Conservation (phyloP, 2,113 vertebrate genomes). For the Microtus pennsylvanicus region DNA sequence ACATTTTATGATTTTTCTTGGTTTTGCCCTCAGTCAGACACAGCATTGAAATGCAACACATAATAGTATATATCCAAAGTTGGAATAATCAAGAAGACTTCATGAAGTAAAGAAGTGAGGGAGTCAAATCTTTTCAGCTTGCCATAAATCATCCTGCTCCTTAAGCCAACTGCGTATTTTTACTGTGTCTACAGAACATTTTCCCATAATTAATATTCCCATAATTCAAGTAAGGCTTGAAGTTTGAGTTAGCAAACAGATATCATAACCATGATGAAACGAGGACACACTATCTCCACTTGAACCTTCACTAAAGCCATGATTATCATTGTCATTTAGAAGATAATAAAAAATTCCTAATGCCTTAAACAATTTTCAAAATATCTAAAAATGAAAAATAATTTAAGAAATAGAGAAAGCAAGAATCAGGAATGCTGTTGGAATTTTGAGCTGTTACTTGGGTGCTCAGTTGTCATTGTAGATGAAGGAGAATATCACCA, state of each 20-base stretch:
- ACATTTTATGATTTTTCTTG: not conserved
- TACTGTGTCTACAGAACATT: not conserved
- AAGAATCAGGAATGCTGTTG: no score
- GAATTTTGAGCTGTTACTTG: not conserved
- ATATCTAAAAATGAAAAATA: not conserved
- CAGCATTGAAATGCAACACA: not conserved
- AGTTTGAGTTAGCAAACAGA: not conserved
- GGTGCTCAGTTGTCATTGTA: not conserved
- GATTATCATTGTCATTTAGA: not conserved
- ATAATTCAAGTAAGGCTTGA: not conserved
- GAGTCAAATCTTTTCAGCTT: not conserved
- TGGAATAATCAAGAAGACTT: not conserved
- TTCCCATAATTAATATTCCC: not conserved
- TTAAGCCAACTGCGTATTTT: not conserved
- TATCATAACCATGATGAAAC: not conserved
- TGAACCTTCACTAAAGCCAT: not conserved
- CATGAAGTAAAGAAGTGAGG: no score
- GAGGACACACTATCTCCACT: not conserved
- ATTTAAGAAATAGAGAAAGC: not conserved
- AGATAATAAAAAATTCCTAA: not conserved
- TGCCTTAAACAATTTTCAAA: not conserved
- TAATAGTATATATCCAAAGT: no score
- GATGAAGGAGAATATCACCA: not conserved
- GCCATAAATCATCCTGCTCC: not conserved
- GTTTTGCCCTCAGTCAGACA: not conserved